Evolutionary conservation across 2,113 vertebrate species (phyloP).

Genomic region (Empidonax traillii): DNA sequence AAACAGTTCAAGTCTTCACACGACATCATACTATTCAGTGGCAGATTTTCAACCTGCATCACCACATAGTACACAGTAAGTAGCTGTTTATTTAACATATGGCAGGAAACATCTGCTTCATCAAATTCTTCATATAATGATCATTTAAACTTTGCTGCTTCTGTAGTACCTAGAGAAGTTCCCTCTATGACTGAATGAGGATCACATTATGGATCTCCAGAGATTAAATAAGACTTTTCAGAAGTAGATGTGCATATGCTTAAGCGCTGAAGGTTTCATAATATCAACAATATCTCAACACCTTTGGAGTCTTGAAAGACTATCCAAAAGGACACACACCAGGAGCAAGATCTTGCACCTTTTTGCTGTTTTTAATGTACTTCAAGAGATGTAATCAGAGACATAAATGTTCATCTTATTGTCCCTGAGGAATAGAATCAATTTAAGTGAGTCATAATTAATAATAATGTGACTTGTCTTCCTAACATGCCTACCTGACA

Average conservation of each 20-base stretch:
- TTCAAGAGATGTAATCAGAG: not conserved
- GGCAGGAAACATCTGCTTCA: not conserved
- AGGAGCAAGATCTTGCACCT: not conserved
- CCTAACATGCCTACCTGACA: not conserved
- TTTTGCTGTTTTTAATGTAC: not conserved
- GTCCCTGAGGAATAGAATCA: not conserved
- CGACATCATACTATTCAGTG: not conserved
- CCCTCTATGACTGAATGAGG: not conserved
- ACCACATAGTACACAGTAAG: not conserved
- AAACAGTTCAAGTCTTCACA: not conserved
- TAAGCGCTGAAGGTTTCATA: not conserved
- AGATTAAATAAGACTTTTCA: conserved; percentile 17
- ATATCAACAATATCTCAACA: not conserved
- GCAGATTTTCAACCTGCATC: not conserved
- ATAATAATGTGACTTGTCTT: not conserved
- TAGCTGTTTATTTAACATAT: not conserved
- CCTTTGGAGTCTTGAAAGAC: not conserved
- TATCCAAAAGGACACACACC: not conserved
- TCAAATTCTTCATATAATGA: not conserved
- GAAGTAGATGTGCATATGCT: not conserved
- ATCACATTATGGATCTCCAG: not conserved
- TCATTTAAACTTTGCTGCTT: not conserved
- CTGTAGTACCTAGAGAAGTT: not conserved
- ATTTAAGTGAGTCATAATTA: not conserved
- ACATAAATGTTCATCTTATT: not conserved